Conservation (phyloP, 2,888 invertebrate species). For the Electrophaes corylata region DNA sequence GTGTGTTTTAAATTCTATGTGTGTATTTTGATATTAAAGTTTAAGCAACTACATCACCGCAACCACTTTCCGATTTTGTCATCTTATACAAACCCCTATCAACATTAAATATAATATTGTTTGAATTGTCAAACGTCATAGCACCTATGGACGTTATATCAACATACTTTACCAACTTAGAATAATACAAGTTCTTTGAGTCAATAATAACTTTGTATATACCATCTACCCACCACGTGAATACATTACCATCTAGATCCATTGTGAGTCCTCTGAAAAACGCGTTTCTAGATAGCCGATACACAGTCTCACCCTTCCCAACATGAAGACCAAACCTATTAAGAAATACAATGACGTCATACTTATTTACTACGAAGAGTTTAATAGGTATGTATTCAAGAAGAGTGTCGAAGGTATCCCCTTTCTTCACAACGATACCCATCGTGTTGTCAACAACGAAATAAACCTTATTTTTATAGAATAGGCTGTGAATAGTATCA, state of each 20-base stretch:
- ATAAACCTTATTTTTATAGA: constrained; percentile 65
- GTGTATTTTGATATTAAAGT: neutral
- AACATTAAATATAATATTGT: constrained; percentile 65
- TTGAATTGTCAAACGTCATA: constrained; percentile 67
- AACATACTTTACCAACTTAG: constrained; percentile 57
- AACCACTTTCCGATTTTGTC: constrained; percentile 43
- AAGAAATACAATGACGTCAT: constrained; percentile 60
- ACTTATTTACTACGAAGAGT: constrained; percentile 66
- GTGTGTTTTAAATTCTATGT: neutral
- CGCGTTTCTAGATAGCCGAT: constrained; percentile 61
- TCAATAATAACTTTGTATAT: constrained; percentile 64
- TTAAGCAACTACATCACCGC: constrained; percentile 19
- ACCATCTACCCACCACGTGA: constrained; percentile 75
- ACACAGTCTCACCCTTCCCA: constrained; percentile 49
- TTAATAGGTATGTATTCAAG: constrained; percentile 57
- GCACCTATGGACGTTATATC: constrained; percentile 60
- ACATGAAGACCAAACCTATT: constrained; percentile 63
- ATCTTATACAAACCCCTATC: constrained; percentile 59
- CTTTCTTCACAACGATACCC: constrained; percentile 63
- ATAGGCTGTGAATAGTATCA: constrained; percentile 60
- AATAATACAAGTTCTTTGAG: constrained; percentile 52
- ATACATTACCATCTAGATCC: constrained; percentile 64
- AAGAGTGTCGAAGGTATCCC: constrained; percentile 56
- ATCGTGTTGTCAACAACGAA: constrained; percentile 57
- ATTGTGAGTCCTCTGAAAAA: constrained; percentile 68